phyloP scores from a whole-genome alignment of 2,113 vertebrate genomes.

The Buteo buteo region DNA sequence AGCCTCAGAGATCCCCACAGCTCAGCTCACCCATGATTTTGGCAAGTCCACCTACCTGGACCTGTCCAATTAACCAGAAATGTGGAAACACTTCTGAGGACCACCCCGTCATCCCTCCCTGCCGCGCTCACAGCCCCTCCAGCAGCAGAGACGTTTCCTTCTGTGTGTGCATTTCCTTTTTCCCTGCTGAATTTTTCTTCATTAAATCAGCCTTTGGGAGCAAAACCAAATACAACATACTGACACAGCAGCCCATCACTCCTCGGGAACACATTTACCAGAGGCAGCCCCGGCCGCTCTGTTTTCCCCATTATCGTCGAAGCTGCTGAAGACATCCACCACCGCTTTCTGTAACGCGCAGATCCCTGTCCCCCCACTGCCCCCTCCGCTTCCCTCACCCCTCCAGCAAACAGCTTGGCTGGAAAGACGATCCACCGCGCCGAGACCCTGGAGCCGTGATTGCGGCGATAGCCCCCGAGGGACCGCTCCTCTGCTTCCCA shows the following conservation, averaged over 20 bases:
- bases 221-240: neutral
- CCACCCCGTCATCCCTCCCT: neutral
- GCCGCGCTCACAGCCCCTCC: neutral
- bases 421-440: fast-evolving
- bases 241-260: neutral
- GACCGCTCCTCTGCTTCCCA: neutral
- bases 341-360: fast-evolving
- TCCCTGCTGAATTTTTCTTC: neutral
- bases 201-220: neutral
- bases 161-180: neutral
- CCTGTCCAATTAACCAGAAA: neutral
- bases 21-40: neutral
- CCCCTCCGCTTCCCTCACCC: neutral
- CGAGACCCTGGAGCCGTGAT: fast-evolving
- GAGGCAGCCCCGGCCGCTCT: neutral
- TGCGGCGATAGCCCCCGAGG: neutral
- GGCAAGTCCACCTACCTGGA: neutral
- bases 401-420: neutral
- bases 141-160: neutral
- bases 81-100: neutral
- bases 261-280: fast-evolving
- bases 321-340: no score
- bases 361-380: fast-evolving
- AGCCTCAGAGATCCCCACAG: neutral
- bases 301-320: neutral